Evolutionary conservation across 2,888 invertebrate species (phyloP).

Genomic region (Rhagonycha lutea): DNA sequence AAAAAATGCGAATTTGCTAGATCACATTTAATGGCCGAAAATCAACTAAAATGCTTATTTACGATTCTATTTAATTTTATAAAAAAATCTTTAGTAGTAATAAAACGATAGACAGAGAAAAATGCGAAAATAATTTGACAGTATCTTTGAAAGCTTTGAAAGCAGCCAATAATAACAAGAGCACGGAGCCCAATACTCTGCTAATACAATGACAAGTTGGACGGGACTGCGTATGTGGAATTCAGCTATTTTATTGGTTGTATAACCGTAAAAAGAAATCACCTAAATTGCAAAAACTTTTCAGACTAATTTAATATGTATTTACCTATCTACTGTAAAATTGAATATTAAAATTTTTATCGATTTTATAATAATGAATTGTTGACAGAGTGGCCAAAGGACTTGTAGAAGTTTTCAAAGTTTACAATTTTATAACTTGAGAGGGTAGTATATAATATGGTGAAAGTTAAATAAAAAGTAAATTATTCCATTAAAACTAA

Average conservation of each 20-base stretch:
- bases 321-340: neutral
- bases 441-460: neutral
- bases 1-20: neutral
- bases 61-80: neutral
- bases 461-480: neutral
- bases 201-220: neutral
- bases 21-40: neutral
- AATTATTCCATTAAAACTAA: neutral
- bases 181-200: neutral
- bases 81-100: neutral
- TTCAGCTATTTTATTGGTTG: neutral
- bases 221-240: neutral
- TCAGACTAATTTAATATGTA: neutral
- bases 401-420: neutral
- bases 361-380: neutral
- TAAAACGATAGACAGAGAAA: neutral
- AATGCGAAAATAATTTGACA: neutral
- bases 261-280: neutral
- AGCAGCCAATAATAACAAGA: neutral
- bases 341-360: neutral
- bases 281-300: neutral
- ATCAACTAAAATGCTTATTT: neutral
- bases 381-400: neutral
- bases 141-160: neutral
- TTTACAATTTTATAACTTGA: neutral